Evolutionary conservation across 2,797 vertebrate genomes (phyloP).

Genomic region (Acrossocheilus wenchowensis): DNA sequence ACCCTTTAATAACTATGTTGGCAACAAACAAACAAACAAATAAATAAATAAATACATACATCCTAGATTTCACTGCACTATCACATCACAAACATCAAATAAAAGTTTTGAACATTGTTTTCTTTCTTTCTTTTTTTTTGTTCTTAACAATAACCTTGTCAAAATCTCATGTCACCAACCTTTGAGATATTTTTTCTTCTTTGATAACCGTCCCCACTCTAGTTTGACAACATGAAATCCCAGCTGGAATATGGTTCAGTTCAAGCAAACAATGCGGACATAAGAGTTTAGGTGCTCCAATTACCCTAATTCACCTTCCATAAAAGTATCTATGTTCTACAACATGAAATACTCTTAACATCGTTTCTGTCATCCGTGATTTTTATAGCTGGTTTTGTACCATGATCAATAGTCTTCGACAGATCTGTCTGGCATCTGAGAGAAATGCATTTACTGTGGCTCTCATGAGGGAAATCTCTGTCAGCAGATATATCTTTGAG

Average conservation of each 20-base stretch:
- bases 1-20: too few species aligned
- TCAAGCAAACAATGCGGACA: constrained; percentile 14
- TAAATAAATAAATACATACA: not conserved
- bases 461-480: constrained; percentile 74
- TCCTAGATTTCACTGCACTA: not conserved
- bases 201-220: constrained; percentile 9
- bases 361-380: constrained; percentile 46
- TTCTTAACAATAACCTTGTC: not conserved
- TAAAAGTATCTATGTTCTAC: constrained; percentile 25
- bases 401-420: constrained; percentile 81
- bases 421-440: constrained; percentile 78
- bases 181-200: not conserved
- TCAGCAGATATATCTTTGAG: constrained; percentile 82
- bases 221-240: constrained; percentile 1
- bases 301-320: constrained; percentile 24
- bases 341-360: constrained; percentile 33
- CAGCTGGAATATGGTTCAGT: not conserved
- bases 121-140: not conserved
- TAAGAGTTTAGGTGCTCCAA: not conserved
- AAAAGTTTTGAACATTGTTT: not conserved
- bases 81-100: not conserved
- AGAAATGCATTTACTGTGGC: constrained; percentile 73
- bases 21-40: not conserved
- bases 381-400: constrained; percentile 76
- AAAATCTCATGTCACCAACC: not conserved